Evolutionary conservation across 2,888 invertebrate genomes (phyloP), one percentile per base, ranked within the genome.

Genomic region (Hirtodrosophila confusa): DNA sequence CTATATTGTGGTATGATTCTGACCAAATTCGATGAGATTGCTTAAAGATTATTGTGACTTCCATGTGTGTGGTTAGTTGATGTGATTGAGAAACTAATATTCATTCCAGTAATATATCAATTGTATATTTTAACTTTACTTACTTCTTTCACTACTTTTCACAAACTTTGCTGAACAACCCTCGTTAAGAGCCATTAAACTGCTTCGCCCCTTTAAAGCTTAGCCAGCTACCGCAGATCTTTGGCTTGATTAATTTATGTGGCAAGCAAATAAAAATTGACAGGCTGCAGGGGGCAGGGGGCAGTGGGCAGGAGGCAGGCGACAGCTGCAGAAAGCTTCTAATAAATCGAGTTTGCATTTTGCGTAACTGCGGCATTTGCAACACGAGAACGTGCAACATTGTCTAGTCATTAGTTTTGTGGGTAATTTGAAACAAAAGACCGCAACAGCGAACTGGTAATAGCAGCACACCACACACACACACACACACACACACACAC

Each of bases 301-400:
- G 41, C 4, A 6, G 27, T 53, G 48, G 50, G 41, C 75, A 79
- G 53, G 37, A 54, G 17, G 47, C 43, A 56, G 11, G 48, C 44
- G 67, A 58, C 74, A 75, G 71, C 77, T 66, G 70, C 57, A 41
- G 43, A 63, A 56, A 76, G 54, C 61, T 64, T 69, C 54, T 77
- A 58, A 73, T 50, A 51, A 69, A 64, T 64, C 44, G 31, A 39
- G 31, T 36, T 41, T 58, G 60, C 41, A 40, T 75, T 69, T 72
- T 78, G 74, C 83, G 78, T 73, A 86, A 82, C 64, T 63, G 69
- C 67, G 48, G 63, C 78, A 75, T 31, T 50, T 45, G 58, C 27
- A 44, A 39, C 47, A 44, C 56, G 48, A 41, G 39, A 55, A 36
- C 61, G 69, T 70, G 72, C 72, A 51, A 47, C 50, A 37, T 43